A percentile compares a stretch with the other conserved stretches of the same genome.
These are phyloP conservation scores for Theretra japonica DNA, from an alignment of 2,888 invertebrate genomes.

Conservation along the genomic window DNA sequence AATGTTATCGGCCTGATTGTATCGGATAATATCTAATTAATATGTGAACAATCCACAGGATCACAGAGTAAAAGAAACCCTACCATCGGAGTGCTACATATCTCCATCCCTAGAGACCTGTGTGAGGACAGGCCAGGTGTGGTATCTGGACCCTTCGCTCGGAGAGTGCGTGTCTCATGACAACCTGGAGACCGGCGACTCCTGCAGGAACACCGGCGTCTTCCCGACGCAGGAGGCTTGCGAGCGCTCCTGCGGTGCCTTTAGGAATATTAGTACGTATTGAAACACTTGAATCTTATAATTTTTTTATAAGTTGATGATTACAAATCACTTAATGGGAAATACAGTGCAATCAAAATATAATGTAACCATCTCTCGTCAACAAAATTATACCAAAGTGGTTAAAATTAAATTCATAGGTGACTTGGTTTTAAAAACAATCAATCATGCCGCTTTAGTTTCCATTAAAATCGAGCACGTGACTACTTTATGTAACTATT, in stretches of 20 bases:
- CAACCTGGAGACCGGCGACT: constrained; percentile 76
- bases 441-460: too few species aligned
- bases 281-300: constrained; percentile 36
- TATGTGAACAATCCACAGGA: constrained; percentile 16
- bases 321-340: too few species aligned
- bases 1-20: too few species aligned
- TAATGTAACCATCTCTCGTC: too few species aligned
- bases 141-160: constrained; percentile 70
- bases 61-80: constrained; percentile 37
- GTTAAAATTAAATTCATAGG: too few species aligned
- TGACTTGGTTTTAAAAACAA: too few species aligned
- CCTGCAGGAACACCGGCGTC: constrained; percentile 85
- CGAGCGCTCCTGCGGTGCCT: constrained; percentile 89
- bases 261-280: constrained; percentile 87
- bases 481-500: too few species aligned
- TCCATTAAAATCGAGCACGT: too few species aligned
- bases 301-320: neutral
- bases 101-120: constrained; percentile 55
- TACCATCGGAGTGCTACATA: constrained; percentile 54
- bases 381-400: too few species aligned
- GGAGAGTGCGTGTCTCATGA: constrained; percentile 63
- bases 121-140: constrained; percentile 55
- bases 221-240: constrained; percentile 89
- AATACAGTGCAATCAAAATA: too few species aligned
- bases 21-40: neutral